A percentile compares a stretch with the other conserved stretches of the same genome.
Evolutionary conservation across 2,888 invertebrate species (phyloP).

Genomic region (Anodontia alba): DNA sequence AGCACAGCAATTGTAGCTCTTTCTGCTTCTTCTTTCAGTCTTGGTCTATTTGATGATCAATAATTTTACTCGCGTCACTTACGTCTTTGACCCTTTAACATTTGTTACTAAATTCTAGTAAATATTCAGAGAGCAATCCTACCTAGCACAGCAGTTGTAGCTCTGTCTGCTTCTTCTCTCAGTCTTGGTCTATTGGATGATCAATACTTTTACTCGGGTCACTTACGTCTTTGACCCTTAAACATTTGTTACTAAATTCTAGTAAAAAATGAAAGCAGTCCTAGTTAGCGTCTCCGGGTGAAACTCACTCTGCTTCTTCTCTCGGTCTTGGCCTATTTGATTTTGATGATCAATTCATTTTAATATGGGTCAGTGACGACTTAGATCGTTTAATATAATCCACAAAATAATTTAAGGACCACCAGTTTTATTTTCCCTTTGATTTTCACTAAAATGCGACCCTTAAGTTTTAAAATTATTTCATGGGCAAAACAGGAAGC

Average conservation of each 20-base stretch:
- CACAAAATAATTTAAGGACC: too few species aligned
- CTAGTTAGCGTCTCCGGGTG: constrained; percentile 77
- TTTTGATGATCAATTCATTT: constrained; percentile 80
- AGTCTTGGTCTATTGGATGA: constrained; percentile 80
- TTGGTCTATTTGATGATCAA: constrained; percentile 80
- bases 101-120: too few species aligned
- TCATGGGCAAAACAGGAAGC: too few species aligned
- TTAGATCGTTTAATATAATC: constrained; percentile 64
- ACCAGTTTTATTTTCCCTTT: too few species aligned
- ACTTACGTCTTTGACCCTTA: constrained; percentile 70
- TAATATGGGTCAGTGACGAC: constrained; percentile 77
- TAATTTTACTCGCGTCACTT: constrained; percentile 78
- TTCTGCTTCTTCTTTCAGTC: constrained; percentile 76
- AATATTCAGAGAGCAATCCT: constrained; percentile 24
- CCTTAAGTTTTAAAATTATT: too few species aligned
- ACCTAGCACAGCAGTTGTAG: constrained; percentile 78
- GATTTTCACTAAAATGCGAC: too few species aligned
- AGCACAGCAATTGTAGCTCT: constrained; percentile 77
- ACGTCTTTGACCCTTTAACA: constrained; percentile 68
- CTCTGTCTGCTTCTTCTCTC: constrained; percentile 74
- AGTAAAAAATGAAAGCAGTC: too few species aligned
- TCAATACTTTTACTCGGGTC: constrained; percentile 81
- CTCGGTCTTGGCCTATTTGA: constrained; percentile 78
- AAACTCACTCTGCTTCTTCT: constrained; percentile 72
- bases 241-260: too few species aligned